These are phyloP conservation scores for Tipula vernalis DNA, from an alignment of 2,888 invertebrate species.

Conservation along the genomic window DNA sequence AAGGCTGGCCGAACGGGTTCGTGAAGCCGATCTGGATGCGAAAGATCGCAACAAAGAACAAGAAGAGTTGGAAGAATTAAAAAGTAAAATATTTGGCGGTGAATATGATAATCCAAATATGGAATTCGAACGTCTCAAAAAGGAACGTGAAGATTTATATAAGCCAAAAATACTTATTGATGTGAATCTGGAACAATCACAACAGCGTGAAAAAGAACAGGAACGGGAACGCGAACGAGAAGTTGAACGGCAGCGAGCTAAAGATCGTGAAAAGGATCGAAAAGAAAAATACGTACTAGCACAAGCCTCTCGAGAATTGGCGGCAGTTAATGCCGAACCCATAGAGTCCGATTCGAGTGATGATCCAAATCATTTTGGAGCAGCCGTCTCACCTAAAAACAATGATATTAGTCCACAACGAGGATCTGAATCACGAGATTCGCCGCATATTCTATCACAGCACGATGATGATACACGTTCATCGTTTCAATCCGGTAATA, in stretches of 20 bases:
- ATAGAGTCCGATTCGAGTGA: constrained; percentile 57
- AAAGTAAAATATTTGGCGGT: constrained; percentile 58
- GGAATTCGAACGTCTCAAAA: constrained; percentile 55
- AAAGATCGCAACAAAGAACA: constrained; percentile 82
- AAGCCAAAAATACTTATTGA: constrained; percentile 70
- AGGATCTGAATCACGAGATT: constrained; percentile 8
- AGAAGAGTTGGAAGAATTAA: constrained; percentile 75
- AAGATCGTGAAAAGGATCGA: constrained; percentile 34
- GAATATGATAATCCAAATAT: constrained; percentile 50
- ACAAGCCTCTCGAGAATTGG: constrained; percentile 46
- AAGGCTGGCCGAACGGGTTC: constrained; percentile 81
- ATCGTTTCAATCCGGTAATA: constrained; percentile 26
- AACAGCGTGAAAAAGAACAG: constrained; percentile 46
- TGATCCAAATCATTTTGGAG: constrained; percentile 20
- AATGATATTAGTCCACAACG: neutral
- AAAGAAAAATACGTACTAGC: constrained; percentile 39
- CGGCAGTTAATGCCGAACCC: constrained; percentile 55
- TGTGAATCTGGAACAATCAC: constrained; percentile 46
- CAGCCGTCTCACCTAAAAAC: constrained; percentile 9
- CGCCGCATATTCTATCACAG: neutral
- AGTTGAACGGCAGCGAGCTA: constrained; percentile 28
- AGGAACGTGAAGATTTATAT: constrained; percentile 70
- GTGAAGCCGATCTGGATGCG: constrained; percentile 85
- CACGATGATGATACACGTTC: constrained; percentile 37
- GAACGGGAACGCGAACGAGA: constrained; percentile 41